Evolutionary conservation across 1,140 invertebrate genomes (phyloP).

Genomic region (Oryctes rhinoceros): DNA sequence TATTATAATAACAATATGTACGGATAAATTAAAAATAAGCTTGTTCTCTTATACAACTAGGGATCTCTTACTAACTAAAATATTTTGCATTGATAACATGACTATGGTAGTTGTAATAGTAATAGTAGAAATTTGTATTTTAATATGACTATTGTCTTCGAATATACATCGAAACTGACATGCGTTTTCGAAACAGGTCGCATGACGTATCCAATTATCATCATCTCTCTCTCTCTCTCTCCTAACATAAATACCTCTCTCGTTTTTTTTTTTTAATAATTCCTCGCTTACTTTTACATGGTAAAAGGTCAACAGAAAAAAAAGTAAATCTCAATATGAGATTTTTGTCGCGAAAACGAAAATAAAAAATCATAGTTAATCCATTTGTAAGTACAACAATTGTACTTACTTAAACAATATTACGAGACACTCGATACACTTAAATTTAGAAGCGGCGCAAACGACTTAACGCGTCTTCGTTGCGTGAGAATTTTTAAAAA

Average conservation of each 20-base stretch:
- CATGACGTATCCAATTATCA: conserved; percentile 30
- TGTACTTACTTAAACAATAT: conserved; percentile 38
- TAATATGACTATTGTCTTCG: conserved; percentile 39
- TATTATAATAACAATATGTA: conserved; percentile 1
- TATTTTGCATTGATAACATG: conserved; percentile 40
- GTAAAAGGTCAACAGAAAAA: conserved; percentile 45
- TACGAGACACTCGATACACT: not conserved
- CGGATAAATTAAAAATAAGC: conserved; percentile 25
- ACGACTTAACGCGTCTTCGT: no score
- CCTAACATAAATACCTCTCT: conserved; percentile 39
- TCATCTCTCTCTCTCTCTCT: conserved; percentile 16
- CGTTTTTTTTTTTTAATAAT: conserved; percentile 44
- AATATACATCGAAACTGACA: conserved; percentile 38
- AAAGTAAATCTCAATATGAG: conserved; percentile 49
- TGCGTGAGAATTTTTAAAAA: no score
- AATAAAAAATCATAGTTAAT: conserved; percentile 20
- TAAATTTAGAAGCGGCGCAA: not conserved
- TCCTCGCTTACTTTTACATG: conserved; percentile 37
- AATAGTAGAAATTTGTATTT: conserved; percentile 39
- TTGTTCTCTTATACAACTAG: conserved; percentile 23
- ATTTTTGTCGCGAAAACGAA: conserved; percentile 38
- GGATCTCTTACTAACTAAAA: conserved; percentile 25
- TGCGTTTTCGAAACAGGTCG: conserved; percentile 3
- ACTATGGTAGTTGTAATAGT: conserved; percentile 16
- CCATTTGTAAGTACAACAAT: not conserved